Conservation (phyloP, 2,113 vertebrate species). For the Martes martes region DNA sequence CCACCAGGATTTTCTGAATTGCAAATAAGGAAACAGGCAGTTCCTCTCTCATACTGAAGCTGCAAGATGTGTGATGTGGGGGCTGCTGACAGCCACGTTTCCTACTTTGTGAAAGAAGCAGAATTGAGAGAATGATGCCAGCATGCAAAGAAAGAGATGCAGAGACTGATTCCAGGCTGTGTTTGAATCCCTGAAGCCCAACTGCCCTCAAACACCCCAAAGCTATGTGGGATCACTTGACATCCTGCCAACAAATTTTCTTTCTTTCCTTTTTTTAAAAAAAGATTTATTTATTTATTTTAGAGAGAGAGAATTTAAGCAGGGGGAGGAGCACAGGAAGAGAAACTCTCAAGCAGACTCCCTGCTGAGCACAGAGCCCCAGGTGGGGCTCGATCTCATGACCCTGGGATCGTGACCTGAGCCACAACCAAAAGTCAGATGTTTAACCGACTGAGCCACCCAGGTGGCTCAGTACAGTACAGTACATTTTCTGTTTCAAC, state of each 20-base stretch:
- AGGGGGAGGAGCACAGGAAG: not conserved
- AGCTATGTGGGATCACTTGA: not conserved
- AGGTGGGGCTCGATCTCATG: not conserved
- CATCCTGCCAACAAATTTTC: not conserved
- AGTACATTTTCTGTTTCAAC: not conserved
- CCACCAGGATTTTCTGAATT: not conserved
- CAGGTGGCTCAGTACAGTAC: not conserved
- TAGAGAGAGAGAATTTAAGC: not conserved
- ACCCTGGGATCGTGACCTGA: not conserved
- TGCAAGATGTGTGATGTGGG: not conserved
- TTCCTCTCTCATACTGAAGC: not conserved
- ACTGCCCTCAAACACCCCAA: not conserved
- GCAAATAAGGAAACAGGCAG: constrained; percentile 5
- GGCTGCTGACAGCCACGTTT: not conserved
- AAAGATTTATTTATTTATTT: not conserved
- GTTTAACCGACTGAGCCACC: not conserved
- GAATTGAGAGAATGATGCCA: not conserved
- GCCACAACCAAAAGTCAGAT: not conserved
- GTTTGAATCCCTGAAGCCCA: not conserved
- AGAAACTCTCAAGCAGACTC: not conserved
- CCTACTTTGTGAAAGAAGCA: not conserved
- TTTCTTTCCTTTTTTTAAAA: not conserved
- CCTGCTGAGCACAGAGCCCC: not conserved
- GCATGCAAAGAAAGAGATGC: not conserved
- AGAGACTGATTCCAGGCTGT: not conserved